Conservation (phyloP, 2,888 invertebrate genomes). For the Polyploca ridens region DNA sequence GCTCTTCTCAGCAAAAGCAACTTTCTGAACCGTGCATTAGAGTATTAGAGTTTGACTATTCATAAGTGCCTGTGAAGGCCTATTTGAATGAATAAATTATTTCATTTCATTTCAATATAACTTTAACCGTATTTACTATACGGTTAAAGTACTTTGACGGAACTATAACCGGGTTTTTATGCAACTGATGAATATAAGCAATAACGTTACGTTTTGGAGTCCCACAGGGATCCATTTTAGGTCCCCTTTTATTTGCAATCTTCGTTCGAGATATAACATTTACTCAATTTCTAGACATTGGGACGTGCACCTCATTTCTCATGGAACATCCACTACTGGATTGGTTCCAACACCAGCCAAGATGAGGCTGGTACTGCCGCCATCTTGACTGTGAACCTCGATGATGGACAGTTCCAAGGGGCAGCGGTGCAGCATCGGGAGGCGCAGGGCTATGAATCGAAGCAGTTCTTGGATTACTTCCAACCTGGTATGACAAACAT, state of each 20-base stretch:
- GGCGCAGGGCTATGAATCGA: conserved; percentile 93
- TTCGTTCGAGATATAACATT: neutral
- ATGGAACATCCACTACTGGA: conserved; percentile 96
- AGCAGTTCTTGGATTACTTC: conserved; percentile 92
- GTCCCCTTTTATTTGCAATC: neutral
- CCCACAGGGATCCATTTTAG: conserved; percentile 1
- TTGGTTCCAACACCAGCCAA: conserved; percentile 90
- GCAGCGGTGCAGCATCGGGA: conserved; percentile 94
- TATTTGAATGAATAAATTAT: no score
- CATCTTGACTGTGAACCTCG: conserved; percentile 91
- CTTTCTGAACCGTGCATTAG: no score
- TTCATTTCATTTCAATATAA: no score
- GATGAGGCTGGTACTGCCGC: conserved; percentile 91
- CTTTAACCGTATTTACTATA: no score
- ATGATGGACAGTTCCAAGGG: conserved; percentile 91
- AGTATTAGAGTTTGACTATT: no score
- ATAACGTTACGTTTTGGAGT: neutral
- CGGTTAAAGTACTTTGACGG: no score
- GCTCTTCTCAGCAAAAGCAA: no score
- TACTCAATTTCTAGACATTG: conserved; percentile 49
- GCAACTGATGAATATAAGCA: neutral
- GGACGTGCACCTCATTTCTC: conserved; percentile 61
- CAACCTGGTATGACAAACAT: conserved; percentile 80
- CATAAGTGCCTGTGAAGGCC: no score
- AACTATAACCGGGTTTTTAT: no score